Percentiles rank a stretch among this genome's conserved stretches.
These are phyloP conservation scores for Lysandra coridon DNA, from an alignment of 2,888 invertebrate genomes.

Conservation along the genomic window DNA sequence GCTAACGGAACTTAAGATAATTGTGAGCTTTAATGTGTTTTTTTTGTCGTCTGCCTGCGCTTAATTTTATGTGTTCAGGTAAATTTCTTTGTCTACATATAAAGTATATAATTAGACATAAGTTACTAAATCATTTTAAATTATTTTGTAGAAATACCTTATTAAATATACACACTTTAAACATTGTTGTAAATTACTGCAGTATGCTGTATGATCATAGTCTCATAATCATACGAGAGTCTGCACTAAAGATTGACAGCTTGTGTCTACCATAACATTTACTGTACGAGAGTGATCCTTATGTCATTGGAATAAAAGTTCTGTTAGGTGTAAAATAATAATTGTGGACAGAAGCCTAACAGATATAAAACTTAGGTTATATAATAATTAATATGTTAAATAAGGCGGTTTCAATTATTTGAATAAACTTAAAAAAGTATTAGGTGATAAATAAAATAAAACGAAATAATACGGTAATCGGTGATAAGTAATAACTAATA, in stretches of 20 bases:
- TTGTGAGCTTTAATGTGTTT: neutral
- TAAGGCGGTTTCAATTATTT: neutral
- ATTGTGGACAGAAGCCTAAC: neutral
- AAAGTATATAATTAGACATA: neutral
- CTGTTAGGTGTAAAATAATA: neutral
- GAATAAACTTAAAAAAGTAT: neutral
- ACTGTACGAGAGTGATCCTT: too few relatives aligned
- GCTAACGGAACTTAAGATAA: neutral
- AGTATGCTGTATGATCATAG: too few relatives aligned
- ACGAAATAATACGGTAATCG: neutral
- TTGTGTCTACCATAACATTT: too few relatives aligned
- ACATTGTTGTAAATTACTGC: neutral
- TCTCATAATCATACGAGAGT: too few relatives aligned
- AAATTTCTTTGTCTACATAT: neutral
- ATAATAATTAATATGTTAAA: too few relatives aligned
- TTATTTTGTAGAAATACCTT: neutral
- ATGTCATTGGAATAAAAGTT: neutral
- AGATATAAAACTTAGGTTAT: neutral
- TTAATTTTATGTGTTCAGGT: constrained; percentile 5
- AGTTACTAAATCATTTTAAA: neutral
- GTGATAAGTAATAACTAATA: neutral
- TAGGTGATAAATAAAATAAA: neutral
- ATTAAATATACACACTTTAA: neutral
- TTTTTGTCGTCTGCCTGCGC: neutral
- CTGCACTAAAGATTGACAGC: too few relatives aligned